These are phyloP conservation scores for Lypha dubia DNA, from an alignment of 2,888 invertebrate genomes.

Conservation along the genomic window DNA sequence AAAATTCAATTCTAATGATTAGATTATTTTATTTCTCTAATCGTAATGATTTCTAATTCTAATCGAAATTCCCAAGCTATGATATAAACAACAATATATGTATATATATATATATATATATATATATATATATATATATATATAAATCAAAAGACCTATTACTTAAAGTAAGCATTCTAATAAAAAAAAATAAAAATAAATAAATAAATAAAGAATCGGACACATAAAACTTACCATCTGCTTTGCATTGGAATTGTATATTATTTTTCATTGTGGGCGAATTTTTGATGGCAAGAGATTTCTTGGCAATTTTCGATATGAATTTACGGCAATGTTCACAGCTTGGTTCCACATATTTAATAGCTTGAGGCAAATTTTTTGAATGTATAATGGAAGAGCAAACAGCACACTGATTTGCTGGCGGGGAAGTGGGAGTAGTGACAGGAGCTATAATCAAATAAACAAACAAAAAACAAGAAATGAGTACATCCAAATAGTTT, in stretches of 20 bases:
- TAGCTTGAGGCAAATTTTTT: constrained; percentile 90
- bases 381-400: constrained; percentile 91
- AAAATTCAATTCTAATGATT: too few species aligned
- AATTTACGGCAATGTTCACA: constrained; percentile 95
- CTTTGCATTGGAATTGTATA: constrained; percentile 83
- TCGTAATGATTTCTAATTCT: too few species aligned
- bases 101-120: too few species aligned
- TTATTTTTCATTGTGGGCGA: constrained; percentile 79
- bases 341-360: constrained; percentile 92
- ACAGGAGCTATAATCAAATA: constrained; percentile 20
- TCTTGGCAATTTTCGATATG: constrained; percentile 91
- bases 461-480: background rate
- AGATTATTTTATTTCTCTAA: too few species aligned
- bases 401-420: constrained; percentile 86
- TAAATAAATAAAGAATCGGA: background rate
- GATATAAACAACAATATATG: too few species aligned
- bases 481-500: background rate
- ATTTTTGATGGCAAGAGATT: constrained; percentile 77
- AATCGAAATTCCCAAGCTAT: too few species aligned
- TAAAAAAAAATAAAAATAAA: too few species aligned
- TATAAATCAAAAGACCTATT: too few species aligned
- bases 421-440: constrained; percentile 28
- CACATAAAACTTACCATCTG: constrained; percentile 77
- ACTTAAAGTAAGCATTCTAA: too few species aligned
- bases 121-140: too few species aligned